Base-by-base conservation (phyloP, 2,797 vertebrate species). In the Acipenser ruthenus region DNA sequence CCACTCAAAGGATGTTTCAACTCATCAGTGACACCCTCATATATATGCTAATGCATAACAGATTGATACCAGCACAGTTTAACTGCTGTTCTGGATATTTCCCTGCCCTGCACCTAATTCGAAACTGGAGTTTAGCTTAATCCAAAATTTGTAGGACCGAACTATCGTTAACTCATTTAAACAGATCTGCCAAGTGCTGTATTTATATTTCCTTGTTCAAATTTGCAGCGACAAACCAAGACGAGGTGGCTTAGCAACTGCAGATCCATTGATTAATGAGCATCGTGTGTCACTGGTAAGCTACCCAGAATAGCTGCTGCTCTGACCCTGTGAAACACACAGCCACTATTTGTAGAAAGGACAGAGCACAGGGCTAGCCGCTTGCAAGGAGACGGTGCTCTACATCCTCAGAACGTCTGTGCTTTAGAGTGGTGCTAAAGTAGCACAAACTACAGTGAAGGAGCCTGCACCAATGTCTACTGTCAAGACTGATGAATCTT, bases 341-440 rank as follows among this genome's bases (percentile, higher is more conserved):
- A 71, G 51, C 69, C 56, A 77, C 56, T 37, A 37, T 65, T n/a
- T 58, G 55, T 37, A 37, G 55, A 58, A n/a, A 10, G 12, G 55
- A 58, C 23, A 37, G 23, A 58, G 55, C 55, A 3, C 2, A 12
- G 72, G 60, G 81, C 55, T 70, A 70, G 59, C 66, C 59, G 71
- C 66, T 58, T 72, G 68, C 73, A 75, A 69, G 67, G 67, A 75
- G 70, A 68, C 73, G 63, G 69, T 77, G 78, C 70, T 74, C 80
- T 81, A 80, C 71, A 78, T 77, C 70, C 18, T 62, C 67, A 61
- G 59, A 11, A 63, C 12, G 12, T 8, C 13, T 7, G 8, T 10
- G 55, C 55, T 58, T 58, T 58, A 58, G 55, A 8, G 12, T 11
- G 9, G 10, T 12, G 13, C 11, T 7, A 12, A 58, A 58, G 55